Evolutionary conservation across 2,888 invertebrate species (phyloP).

Genomic region (Geotrupes spiniger): DNA sequence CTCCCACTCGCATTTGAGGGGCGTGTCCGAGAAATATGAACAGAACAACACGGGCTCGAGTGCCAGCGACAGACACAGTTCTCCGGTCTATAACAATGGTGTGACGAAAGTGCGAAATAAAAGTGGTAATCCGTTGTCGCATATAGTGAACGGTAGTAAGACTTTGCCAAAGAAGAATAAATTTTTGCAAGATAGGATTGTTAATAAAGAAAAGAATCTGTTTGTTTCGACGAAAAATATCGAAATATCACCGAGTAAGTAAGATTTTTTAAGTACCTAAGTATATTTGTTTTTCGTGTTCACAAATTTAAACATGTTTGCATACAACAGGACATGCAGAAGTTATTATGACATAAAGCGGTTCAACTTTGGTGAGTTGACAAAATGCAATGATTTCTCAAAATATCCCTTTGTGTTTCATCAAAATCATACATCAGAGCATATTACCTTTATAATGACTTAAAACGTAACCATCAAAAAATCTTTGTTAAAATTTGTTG

Average conservation of each 20-base stretch:
- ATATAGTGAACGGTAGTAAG: slow-evolving; percentile 52
- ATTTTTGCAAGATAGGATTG: slow-evolving; percentile 20
- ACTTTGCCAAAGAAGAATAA: slow-evolving; percentile 40
- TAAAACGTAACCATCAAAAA: too few relatives aligned
- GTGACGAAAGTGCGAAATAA: slow-evolving; percentile 50
- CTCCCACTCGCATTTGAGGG: slow-evolving; percentile 35
- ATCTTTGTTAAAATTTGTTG: too few relatives aligned
- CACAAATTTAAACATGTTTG: too few relatives aligned
- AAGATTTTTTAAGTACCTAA: too few relatives aligned
- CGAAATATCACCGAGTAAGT: slow-evolving; percentile 25
- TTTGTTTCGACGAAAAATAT: slow-evolving; percentile 21
- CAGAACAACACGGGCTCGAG: slow-evolving; percentile 27
- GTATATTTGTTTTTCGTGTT: too few relatives aligned
- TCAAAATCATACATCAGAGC: too few relatives aligned
- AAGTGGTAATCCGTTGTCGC: slow-evolving; percentile 59
- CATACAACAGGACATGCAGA: too few relatives aligned
- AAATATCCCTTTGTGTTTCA: too few relatives aligned
- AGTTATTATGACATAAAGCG: too few relatives aligned
- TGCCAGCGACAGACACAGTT: slow-evolving; percentile 13
- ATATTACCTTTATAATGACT: too few relatives aligned
- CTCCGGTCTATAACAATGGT: slow-evolving; percentile 16
- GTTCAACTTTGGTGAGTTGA: too few relatives aligned
- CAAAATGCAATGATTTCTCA: too few relatives aligned
- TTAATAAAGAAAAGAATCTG: slow-evolving; percentile 12
- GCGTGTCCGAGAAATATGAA: slow-evolving; percentile 34